phyloP scores from a whole-genome alignment of 2,113 vertebrate genomes.

The Diadophis punctatus region DNA sequence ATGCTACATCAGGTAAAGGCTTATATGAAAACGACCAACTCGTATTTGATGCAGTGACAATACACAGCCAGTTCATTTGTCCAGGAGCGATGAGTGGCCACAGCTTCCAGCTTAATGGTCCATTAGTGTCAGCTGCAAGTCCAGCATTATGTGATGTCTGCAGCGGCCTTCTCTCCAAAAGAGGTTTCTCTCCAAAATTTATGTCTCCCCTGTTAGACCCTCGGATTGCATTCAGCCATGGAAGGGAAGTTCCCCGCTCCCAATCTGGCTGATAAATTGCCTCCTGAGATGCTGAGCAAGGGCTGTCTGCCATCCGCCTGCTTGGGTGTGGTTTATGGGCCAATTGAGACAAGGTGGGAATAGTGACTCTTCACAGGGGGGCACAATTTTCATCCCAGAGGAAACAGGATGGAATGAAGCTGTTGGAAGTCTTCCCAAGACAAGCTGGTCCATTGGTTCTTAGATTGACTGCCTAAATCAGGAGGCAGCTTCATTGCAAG shows the following conservation, averaged over 20 bases:
- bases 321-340: slow-evolving; percentile 2
- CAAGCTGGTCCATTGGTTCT: slow-evolving; percentile 16
- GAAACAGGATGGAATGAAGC: neutral
- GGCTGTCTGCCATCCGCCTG: neutral
- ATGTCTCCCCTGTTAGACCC: neutral
- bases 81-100: neutral
- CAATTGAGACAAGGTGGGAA: neutral
- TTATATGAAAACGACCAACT: neutral
- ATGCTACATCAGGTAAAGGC: neutral
- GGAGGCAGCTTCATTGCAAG: neutral
- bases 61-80: neutral
- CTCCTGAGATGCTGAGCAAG: neutral
- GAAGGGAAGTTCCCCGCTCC: neutral
- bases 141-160: neutral
- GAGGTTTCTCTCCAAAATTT: neutral
- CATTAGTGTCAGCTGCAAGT: neutral
- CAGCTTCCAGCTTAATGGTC: neutral
- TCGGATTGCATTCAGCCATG: neutral
- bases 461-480: neutral
- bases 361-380: neutral
- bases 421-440: slow-evolving; percentile 16
- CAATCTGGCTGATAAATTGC: neutral
- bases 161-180: neutral
- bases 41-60: neutral
- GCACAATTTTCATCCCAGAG: neutral